Base-by-base conservation (phyloP, 2,888 invertebrate species). In the Lamellibrachia columna region DNA sequence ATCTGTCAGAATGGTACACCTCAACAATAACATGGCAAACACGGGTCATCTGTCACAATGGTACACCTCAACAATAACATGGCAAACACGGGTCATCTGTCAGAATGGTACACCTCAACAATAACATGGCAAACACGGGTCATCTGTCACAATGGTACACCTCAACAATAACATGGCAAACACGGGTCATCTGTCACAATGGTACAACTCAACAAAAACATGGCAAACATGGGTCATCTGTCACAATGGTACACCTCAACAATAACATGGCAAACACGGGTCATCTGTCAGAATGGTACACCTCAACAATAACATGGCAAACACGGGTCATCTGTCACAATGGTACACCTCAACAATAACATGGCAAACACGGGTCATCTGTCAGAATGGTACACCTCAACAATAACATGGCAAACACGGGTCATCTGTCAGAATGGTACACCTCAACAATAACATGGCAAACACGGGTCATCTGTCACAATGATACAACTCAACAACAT, bases 181-280 rank as follows among this genome's bases (percentile, higher is more conserved):
- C 40, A 40, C 40, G 40, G 40, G 40, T 40, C 40, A 40, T 40
- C 40, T 40, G 40, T 40, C 40, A 40, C 40, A 40, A 40, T 40
- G 40, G 40, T 40, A 40, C 60, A 95, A 94, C 22, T 95, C 93
- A 6, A 91, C 93, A 75, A 93, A n/a, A n/a, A n/a, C 92, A 1
- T 93, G 93, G 4, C 92, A 90, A 90, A 92, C 58, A 55, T 93
- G 93, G 11, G 92, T 40, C 75, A 92, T 53, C 93, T 93, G 92
- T 15, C 1, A 91, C 7, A 92, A 90, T 7, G 53, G 8, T 28
- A 52, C 11, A 90, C n/a, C 11, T 90, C 1, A 3, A 22, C 92
- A 40, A n/a, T n/a, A n/a, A n/a, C n/a, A n/a, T n/a, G n/a, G n/a
- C n/a, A n/a, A n/a, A n/a, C n/a, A n/a, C n/a, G n/a, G 11, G 92